Evolutionary conservation across 2,888 invertebrate species (phyloP).

Genomic region (Heliconius aoede): DNA sequence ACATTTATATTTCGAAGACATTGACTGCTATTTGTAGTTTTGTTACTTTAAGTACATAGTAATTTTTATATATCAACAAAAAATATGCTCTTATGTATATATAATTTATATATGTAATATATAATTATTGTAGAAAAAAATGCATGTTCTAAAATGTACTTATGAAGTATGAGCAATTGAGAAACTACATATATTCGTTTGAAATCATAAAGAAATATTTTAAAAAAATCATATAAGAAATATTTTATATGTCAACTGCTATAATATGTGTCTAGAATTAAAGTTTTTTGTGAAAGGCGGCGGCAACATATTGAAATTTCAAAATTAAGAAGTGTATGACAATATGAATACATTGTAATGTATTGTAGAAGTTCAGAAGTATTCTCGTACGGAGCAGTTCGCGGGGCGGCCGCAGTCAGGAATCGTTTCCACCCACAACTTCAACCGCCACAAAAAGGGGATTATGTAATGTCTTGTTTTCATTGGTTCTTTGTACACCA

Average conservation of each 20-base stretch:
- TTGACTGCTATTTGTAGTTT: not conserved
- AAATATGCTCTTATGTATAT: no score
- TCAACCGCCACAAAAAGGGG: constrained; percentile 36
- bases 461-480: constrained; percentile 62
- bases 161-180: no score
- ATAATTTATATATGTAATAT: no score
- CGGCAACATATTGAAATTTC: not conserved
- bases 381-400: constrained; percentile 23
- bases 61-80: no score
- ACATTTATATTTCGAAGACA: constrained; percentile 1
- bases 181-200: no score
- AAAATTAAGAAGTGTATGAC: constrained; percentile 13
- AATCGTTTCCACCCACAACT: constrained; percentile 34
- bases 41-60: not conserved
- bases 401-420: constrained; percentile 40
- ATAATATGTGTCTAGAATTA: not conserved
- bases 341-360: constrained; percentile 23
- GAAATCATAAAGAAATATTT: no score
- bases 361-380: constrained; percentile 29
- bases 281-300: not conserved
- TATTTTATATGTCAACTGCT: no score
- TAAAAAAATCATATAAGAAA: no score
- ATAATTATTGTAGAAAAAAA: no score
- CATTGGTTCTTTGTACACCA: constrained; percentile 67
- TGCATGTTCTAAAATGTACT: no score